Evolutionary conservation across 2,888 invertebrate genomes (phyloP).

Genomic region (Drosophila vallismaia): DNA sequence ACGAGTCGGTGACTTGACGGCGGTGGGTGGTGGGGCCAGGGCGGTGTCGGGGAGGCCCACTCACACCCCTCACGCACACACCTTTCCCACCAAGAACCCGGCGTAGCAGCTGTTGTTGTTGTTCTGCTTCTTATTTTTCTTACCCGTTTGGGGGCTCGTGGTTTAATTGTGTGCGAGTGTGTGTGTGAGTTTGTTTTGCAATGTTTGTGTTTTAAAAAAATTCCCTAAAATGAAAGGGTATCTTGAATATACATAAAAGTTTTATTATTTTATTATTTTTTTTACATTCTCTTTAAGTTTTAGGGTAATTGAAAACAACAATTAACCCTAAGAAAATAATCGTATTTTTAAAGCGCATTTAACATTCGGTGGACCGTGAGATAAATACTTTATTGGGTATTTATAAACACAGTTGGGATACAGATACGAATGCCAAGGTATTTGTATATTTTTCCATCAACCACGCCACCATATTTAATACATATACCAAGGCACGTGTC

Average conservation of each 20-base stretch:
- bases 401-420: conserved; percentile 19
- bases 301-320: no score
- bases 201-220: neutral
- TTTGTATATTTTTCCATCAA: conserved; percentile 29
- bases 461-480: neutral
- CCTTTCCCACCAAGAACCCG: conserved; percentile 49
- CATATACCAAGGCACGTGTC: conserved; percentile 16
- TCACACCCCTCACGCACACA: conserved; percentile 8
- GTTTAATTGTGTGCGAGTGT: conserved; percentile 25
- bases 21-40: conserved; percentile 4
- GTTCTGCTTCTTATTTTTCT: conserved; percentile 38
- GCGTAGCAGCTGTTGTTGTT: conserved; percentile 48
- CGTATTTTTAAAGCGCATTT: conserved; percentile 8
- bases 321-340: no score
- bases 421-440: conserved; percentile 7
- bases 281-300: no score
- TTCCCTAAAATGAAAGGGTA: neutral
- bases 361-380: neutral
- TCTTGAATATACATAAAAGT: neutral
- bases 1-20: conserved; percentile 34
- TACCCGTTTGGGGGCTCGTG: conserved; percentile 67
- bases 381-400: conserved; percentile 14
- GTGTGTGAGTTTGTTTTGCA: conserved; percentile 29
- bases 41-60: conserved; percentile 10
- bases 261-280: no score